Base-by-base conservation (phyloP, 2,797 vertebrate genomes). In the Enteromius treurensis region DNA sequence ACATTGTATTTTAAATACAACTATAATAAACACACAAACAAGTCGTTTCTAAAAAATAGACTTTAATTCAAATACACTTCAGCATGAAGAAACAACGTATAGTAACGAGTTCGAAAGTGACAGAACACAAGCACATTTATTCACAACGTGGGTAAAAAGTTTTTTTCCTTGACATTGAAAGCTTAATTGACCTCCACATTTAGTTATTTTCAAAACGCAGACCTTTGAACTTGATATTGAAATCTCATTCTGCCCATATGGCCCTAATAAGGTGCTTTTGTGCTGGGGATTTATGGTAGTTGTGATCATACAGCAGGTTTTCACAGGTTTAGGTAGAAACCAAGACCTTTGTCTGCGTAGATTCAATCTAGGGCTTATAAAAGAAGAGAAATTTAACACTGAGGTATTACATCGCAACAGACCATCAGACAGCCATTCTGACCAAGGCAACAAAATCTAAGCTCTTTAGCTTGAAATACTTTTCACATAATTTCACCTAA, bases 21-120 rank as follows among this genome's bases (percentile, higher is more conserved):
- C 26, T 71, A 3, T 60, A 82, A 81, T 15, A 49, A 21, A 68
- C 49, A 80, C 45, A 47, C 13, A 47, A 47, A 11, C 4, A 21
- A 40, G 60, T 7, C 1, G 13, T 19, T 55, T 60, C 14, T 75
- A 75, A 75, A 86, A 88, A 88, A 86, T 80, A 83, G 23, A 19
- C 34, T 76, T 88, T 86, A 73, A 71, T 26, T 65, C 15, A 77
- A 37, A 21, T 55, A 19, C 26, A 32, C 60, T 64, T 64, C 75
- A 78, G 21, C 62, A 37, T 53, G 23, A 70, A 70, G 37, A 9
- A 42, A 51, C 37, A 62, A 5, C 9, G 15, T 32, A 29, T n/a
- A 32, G 34, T 4, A 9, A 64, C 26, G 10, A 15, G 26, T 62
- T 70, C 4, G 15, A 70, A 77, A 68, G 81, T 77, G 62, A 78